Evolutionary conservation across 2,113 vertebrate species (phyloP), one percentile per base, ranked within the genome.

Genomic region (Chaenocephalus aceratus): DNA sequence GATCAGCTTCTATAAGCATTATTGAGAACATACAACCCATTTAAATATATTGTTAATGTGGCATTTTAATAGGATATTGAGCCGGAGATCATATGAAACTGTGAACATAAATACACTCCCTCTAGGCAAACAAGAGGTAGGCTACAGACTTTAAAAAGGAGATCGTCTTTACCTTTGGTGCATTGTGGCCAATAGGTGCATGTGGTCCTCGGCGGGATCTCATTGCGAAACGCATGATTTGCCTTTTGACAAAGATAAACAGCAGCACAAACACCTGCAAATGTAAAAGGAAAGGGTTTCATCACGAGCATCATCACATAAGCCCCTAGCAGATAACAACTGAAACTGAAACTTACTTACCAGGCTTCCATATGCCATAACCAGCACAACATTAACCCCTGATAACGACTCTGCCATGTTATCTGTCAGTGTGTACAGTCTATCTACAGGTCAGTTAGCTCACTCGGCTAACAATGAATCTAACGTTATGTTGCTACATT

Each of bases 171-270:
- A 98, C 98, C 97, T 98, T 99, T 2, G 98, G 97, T 0, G 98
- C 98, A 3, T 98, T 98, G 85, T 99, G 98, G 26, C 98, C 98
- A 4, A 99, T 96, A 0, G 98, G 97, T 8, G 96, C 97, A 0
- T 99, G 98, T 0, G 98, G 97, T 34, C 98, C 98, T 0, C 97
- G 94, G 53, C 97, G 96, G 61, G 98, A 99, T 86, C 98, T 98
- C 97, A 99, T 97, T 26, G 98, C 97, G 7, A 99, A 99, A 54
- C 98, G 96, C 98, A 99, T 98, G 76, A 99, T 99, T 91, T 99
- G 98, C 7, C 98, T 96, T 86, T 99, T 99, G 70, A 99, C 97
- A 18, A 99, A 99, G 83, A 99, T 99, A 83, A 99, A 99, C 0
- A 99, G 93, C 84, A 99, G 90, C 80, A 99, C 98, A 16, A 99